Percentiles rank a stretch among this genome's conserved stretches.
phyloP scores from a whole-genome alignment of 2,113 vertebrate genomes.

The Brachionichthys hirsutus region DNA sequence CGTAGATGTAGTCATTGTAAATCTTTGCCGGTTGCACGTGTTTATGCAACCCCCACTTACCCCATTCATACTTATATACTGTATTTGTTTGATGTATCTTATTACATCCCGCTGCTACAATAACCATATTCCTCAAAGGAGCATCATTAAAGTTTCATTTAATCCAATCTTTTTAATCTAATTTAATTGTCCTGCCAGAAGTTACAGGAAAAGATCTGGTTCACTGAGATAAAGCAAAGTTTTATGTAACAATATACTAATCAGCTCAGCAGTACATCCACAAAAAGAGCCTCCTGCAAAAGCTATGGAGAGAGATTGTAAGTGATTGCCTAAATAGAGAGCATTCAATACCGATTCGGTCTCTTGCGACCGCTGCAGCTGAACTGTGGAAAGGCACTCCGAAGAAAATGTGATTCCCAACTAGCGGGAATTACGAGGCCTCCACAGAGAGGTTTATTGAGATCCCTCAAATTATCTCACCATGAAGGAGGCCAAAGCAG shows the following conservation, averaged over 20 bases:
- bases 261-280: conserved; percentile 33
- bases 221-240: conserved; percentile 21
- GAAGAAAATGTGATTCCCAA: too few species aligned
- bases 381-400: not conserved
- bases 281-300: conserved; percentile 14
- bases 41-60: conserved; percentile 47
- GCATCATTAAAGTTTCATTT: conserved; percentile 51
- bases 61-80: conserved; percentile 37
- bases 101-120: conserved; percentile 35
- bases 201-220: conserved; percentile 22
- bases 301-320: conserved; percentile 32
- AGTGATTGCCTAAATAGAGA: conserved; percentile 29
- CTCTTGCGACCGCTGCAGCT: conserved; percentile 11
- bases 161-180: conserved; percentile 46
- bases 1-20: conserved; percentile 42
- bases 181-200: conserved; percentile 29
- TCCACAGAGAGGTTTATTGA: too few species aligned
- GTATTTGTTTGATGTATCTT: conserved; percentile 48
- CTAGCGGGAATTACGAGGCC: too few species aligned
- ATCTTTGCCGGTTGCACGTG: conserved; percentile 33
- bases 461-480: too few species aligned
- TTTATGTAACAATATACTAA: conserved; percentile 56
- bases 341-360: conserved; percentile 15
- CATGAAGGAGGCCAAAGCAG: too few species aligned
- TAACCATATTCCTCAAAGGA: conserved; percentile 42